Evolutionary conservation across 1,140 invertebrate species (phyloP).

Genomic region (Rhagoletis pomonella): DNA sequence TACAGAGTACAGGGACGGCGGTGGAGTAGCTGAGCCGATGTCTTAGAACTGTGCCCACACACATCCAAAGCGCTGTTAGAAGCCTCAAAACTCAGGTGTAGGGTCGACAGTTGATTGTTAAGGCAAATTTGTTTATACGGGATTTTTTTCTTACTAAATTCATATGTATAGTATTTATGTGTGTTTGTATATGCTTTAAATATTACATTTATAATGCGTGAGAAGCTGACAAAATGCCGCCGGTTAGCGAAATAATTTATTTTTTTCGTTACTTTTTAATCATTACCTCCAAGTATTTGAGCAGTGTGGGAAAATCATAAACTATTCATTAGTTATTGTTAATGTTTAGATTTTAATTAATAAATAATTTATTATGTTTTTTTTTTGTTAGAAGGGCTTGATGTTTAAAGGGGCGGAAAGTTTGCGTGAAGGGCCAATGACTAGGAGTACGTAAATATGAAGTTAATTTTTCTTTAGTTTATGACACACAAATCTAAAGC

Average conservation of each 20-base stretch:
- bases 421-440: neutral
- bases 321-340: constrained; percentile 17
- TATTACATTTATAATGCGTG: neutral
- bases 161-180: neutral
- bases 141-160: neutral
- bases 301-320: neutral
- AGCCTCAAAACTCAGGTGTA: neutral
- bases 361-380: constrained; percentile 35
- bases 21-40: neutral
- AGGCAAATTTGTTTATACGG: neutral
- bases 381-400: constrained; percentile 5
- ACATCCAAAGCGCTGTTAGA: neutral
- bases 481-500: no score
- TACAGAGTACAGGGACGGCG: neutral
- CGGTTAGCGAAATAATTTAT: constrained; percentile 6
- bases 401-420: neutral
- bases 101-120: neutral
- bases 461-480: neutral
- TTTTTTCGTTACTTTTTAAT: neutral
- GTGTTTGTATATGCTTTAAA: neutral
- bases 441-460: neutral
- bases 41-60: constrained; percentile 20
- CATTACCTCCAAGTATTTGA: constrained; percentile 20
- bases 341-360: constrained; percentile 27
- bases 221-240: constrained; percentile 47